A percentile compares a stretch with the other conserved stretches of the same genome.
Conservation (phyloP, 2,888 invertebrate genomes). For the Tipula lateralis region DNA sequence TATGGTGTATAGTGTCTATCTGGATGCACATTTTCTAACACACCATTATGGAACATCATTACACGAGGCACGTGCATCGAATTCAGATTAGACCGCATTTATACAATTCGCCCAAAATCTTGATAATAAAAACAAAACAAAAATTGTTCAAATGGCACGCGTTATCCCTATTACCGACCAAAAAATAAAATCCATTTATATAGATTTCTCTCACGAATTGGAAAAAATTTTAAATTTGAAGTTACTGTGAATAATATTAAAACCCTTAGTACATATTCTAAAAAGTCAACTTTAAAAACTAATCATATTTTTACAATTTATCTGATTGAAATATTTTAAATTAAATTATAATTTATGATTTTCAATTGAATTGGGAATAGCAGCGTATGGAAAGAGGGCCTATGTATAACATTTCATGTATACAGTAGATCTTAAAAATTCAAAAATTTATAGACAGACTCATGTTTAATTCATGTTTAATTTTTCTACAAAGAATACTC, state of each 20-base stretch:
- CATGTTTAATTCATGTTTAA: too few species aligned
- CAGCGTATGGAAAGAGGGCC: neutral
- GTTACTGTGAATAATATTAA: neutral
- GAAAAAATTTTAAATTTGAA: neutral
- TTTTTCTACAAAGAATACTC: too few species aligned
- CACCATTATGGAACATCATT: neutral
- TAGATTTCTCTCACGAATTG: neutral
- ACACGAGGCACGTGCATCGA: neutral
- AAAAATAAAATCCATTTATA: neutral
- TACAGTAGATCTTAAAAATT: too few species aligned
- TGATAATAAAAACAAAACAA: neutral
- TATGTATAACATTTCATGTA: neutral
- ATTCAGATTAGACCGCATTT: neutral
- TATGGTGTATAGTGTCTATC: neutral
- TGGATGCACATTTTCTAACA: neutral
- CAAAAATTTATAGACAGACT: too few species aligned
- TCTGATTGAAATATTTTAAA: neutral
- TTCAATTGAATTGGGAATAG: neutral
- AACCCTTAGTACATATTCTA: neutral
- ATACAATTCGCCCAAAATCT: neutral
- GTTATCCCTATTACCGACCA: neutral
- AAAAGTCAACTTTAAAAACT: too few species aligned
- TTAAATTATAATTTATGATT: conserved; percentile 24
- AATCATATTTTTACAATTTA: neutral
- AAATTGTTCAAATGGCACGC: neutral